These are phyloP conservation scores for Thalassaphorura encarpata DNA, from an alignment of 1,140 invertebrate species.

Conservation along the genomic window DNA sequence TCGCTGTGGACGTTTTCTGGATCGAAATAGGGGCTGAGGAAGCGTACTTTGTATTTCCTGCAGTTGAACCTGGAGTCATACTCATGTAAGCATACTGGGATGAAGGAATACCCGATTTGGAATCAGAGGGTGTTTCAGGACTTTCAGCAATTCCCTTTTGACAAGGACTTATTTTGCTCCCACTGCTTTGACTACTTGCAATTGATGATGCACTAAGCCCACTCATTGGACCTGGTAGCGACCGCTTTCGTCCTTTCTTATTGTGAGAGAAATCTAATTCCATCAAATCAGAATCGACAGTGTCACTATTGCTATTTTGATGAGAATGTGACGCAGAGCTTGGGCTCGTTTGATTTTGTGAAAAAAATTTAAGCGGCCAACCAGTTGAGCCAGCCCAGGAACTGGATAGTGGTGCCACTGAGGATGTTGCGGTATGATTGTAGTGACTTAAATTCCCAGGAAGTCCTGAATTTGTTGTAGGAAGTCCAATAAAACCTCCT, in stretches of 20 bases:
- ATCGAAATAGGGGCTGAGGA: constrained; percentile 30
- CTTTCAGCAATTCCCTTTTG: constrained; percentile 7
- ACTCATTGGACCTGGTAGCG: constrained; percentile 20
- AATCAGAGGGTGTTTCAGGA: background rate
- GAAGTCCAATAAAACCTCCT: background rate
- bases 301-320: constrained; percentile 11
- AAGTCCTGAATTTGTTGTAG: background rate
- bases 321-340: background rate
- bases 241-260: constrained; percentile 27
- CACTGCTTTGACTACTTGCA: background rate
- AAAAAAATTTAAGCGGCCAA: constrained; percentile 20
- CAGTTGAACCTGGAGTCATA: background rate
- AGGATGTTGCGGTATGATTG: background rate
- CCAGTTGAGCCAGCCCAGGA: constrained; percentile 31
- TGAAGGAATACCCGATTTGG: background rate
- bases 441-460: background rate
- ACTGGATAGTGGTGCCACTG: constrained; percentile 8
- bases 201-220: background rate
- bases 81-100: constrained; percentile 1
- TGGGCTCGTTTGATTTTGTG: background rate
- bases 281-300: constrained; percentile 27
- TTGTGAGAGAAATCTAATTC: constrained; percentile 31
- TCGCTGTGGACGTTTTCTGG: constrained; percentile 16
- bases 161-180: constrained; percentile 23
- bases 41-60: constrained; percentile 13